Conservation (phyloP, 2,113 vertebrate species). For the Zosterops pallidus region DNA sequence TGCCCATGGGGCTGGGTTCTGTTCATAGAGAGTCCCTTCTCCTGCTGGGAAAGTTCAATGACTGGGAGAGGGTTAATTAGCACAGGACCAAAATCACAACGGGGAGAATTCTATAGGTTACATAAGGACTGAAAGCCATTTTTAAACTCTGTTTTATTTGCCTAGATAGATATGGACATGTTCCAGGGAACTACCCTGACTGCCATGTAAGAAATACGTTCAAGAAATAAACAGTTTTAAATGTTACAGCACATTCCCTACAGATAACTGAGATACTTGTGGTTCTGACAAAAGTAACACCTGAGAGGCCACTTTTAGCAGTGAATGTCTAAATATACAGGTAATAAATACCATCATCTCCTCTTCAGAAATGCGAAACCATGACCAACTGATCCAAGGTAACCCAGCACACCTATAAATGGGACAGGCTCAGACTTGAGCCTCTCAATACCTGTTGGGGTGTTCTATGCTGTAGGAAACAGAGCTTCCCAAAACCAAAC, state of each 20-base stretch:
- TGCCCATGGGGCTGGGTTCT: accelerated
- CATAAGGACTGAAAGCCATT: neutral
- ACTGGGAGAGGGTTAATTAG: neutral
- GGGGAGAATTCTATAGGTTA: neutral
- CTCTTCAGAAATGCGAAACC: neutral
- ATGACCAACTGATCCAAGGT: neutral
- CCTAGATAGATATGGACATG: no score
- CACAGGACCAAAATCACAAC: neutral
- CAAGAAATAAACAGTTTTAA: neutral
- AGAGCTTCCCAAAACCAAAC: neutral
- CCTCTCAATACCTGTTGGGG: neutral
- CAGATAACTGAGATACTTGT: neutral
- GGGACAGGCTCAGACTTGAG: neutral
- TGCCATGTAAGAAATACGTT: neutral
- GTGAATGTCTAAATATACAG: neutral
- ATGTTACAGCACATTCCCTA: neutral
- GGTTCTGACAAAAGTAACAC: neutral
- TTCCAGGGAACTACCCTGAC: neutral
- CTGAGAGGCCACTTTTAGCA: neutral
- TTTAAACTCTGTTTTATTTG: neutral
- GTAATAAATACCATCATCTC: neutral
- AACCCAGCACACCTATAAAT: accelerated
- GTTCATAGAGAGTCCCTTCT: neutral
- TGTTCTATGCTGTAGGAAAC: neutral
- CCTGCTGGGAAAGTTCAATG: neutral